Percentiles rank a stretch among this genome's conserved stretches.
These are phyloP conservation scores for Corythaixoides concolor DNA, from an alignment of 2,113 vertebrate species.

Conservation along the genomic window DNA sequence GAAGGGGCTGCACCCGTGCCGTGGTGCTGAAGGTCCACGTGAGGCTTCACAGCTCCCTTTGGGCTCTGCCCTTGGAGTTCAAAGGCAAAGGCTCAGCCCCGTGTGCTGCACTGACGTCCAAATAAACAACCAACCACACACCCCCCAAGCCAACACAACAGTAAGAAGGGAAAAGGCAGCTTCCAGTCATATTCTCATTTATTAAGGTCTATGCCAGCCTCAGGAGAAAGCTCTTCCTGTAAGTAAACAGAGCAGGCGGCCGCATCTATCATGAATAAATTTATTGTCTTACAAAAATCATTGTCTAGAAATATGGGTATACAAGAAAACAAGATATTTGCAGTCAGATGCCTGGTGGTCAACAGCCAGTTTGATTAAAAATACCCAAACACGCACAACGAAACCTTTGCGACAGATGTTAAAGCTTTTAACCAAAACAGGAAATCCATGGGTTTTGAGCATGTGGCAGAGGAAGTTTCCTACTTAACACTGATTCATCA, in stretches of 20 bases:
- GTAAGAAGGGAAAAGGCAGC: conserved; percentile 67
- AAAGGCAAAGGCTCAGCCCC: background rate
- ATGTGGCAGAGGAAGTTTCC: conserved; percentile 74
- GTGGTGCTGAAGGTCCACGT: no score
- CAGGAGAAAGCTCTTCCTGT: conserved; percentile 55
- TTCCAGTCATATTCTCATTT: conserved; percentile 68
- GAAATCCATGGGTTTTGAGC: conserved; percentile 70
- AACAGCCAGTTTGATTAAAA: conserved; percentile 86
- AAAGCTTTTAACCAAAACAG: conserved; percentile 92
- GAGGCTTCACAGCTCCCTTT: background rate
- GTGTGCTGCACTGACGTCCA: background rate
- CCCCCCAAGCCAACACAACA: background rate
- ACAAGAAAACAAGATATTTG: conserved; percentile 88
- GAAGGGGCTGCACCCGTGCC: no score
- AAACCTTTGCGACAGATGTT: conserved; percentile 82
- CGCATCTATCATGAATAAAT: conserved; percentile 93
- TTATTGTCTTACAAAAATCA: conserved; percentile 99
- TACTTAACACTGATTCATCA: conserved; percentile 82
- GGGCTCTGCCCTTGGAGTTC: background rate
- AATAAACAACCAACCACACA: background rate
- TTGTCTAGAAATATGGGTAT: conserved; percentile 96
- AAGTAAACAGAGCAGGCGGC: conserved; percentile 77
- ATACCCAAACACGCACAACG: conserved; percentile 76
- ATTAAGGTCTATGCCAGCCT: conserved; percentile 73
- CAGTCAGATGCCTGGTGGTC: conserved; percentile 87